Evolutionary conservation across 2,113 vertebrate species (phyloP), one percentile per base, ranked within the genome.

Genomic region (Calonectris borealis): DNA sequence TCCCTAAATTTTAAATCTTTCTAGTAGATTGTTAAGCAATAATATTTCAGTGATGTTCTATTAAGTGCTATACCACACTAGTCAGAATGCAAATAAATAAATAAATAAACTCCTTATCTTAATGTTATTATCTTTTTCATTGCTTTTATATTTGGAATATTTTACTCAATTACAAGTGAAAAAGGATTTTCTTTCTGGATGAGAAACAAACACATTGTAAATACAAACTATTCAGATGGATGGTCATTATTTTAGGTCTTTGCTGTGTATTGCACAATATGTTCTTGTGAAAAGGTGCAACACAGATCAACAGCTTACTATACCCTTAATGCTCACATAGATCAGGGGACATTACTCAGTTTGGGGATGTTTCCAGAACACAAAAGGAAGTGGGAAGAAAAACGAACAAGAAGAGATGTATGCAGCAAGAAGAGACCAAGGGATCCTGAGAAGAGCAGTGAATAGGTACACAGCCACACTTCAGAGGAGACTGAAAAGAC

Each of bases 391-490:
- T 6, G 9, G 21, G 9, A 5, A 26, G 36, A 65, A 57, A 40
- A 36, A 66, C 27, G 6, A 57, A 16, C 0, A 1, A 42, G n/a
- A 87, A 46, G 20, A 58, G 1, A 13, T n/a, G 7, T 7, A 24
- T 8, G 8, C 25, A 46, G 24, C 24, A 85, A 68, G 54, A 69
- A 60, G 22, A 65, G 15, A 79, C 20, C 36, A 57, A 7, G 5
- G 3, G 4, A 52, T 55, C 22, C 42, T 38, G n/a, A 60, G 36
- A 15, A n/a, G 8, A 75, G 2, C 31, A 61, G 10, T 29, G 9
- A 55, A 44, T 6, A 58, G 17, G 49, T 40, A 46, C 4, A 15
- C 13, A 75, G 9, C 1, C 22, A 83, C 32, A 55, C 13, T 76
- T 83, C 55, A 52, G 1, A 40, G 38, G 38, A 49, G 16, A 18